Percentiles rank a stretch among this genome's conserved stretches.
These are phyloP conservation scores for Leptura quadrifasciata DNA, from an alignment of 2,888 invertebrate genomes.

Conservation along the genomic window DNA sequence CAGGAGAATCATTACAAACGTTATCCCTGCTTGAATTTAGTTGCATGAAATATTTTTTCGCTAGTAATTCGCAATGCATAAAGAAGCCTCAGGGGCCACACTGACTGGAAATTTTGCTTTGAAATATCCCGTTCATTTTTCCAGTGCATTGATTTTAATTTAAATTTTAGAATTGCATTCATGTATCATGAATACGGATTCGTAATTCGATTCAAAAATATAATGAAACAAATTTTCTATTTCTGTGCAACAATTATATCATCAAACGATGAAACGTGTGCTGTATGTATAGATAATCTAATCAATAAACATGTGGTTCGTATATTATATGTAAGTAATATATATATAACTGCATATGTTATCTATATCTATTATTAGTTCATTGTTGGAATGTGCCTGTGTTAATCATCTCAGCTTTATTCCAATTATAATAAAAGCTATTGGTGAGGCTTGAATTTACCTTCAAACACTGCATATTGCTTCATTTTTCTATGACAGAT, in stretches of 20 bases:
- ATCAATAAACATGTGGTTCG: slow-evolving; percentile 16
- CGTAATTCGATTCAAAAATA: not conserved
- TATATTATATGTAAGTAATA: not conserved
- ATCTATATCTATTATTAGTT: slow-evolving; percentile 26
- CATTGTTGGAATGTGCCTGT: slow-evolving; percentile 15
- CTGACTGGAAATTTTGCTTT: not conserved
- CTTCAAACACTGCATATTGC: too few species aligned
- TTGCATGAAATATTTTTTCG: not conserved
- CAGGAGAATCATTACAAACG: too few species aligned
- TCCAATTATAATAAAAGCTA: too few species aligned
- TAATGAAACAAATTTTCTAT: not conserved
- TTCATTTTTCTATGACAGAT: too few species aligned
- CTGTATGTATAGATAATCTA: slow-evolving; percentile 11
- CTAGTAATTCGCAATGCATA: not conserved
- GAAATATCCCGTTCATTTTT: not conserved
- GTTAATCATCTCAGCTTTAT: too few species aligned
- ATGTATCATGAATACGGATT: not conserved
- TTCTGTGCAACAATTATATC: not conserved
- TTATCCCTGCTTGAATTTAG: not conserved
- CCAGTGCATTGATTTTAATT: slow-evolving; percentile 1
- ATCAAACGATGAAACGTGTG: not conserved
- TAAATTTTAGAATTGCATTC: not conserved
- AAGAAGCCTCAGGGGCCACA: not conserved
- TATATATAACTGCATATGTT: slow-evolving; percentile 12
- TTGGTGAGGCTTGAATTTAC: too few species aligned